Percentiles rank a stretch among this genome's conserved stretches.
These are phyloP conservation scores for Drosophila emarginata DNA, from an alignment of 2,888 invertebrate genomes.

Conservation along the genomic window DNA sequence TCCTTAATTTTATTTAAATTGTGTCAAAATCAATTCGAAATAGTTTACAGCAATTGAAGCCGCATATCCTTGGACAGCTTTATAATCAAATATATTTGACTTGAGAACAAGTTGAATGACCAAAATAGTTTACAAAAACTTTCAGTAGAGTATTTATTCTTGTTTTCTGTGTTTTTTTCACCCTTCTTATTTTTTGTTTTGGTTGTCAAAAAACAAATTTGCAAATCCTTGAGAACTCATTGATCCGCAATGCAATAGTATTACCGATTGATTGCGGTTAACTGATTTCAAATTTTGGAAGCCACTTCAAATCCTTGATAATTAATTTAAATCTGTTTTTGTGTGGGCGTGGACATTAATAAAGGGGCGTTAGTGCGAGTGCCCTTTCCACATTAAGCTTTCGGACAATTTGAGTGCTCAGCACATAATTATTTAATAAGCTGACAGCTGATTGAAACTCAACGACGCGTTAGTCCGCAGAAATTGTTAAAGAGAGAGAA, in stretches of 20 bases:
- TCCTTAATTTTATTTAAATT: too few species aligned
- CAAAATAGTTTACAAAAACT: not conserved
- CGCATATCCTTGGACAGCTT: not conserved
- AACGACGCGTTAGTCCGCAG: constrained; percentile 20
- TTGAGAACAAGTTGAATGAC: not conserved
- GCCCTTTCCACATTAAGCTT: constrained; percentile 9
- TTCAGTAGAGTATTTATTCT: not conserved
- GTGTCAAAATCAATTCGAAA: not conserved
- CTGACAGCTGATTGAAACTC: constrained; percentile 66
- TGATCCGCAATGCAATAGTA: not conserved
- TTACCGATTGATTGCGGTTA: constrained; percentile 1
- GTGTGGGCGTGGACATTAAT: not conserved
- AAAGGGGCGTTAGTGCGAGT: constrained; percentile 7
- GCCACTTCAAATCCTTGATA: constrained; percentile 8
- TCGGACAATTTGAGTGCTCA: constrained; percentile 34
- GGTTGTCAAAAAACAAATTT: not conserved
- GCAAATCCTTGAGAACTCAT: constrained; percentile 1
- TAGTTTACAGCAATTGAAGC: not conserved
- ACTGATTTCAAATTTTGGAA: not conserved
- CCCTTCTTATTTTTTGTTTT: not conserved
- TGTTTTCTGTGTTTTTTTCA: not conserved
- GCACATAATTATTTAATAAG: constrained; percentile 70
- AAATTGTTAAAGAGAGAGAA: constrained; percentile 23
- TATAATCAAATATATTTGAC: not conserved
- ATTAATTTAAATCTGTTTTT: constrained; percentile 4